A percentile compares a stretch with the other conserved stretches of the same genome.
Conservation (phyloP, 2,888 invertebrate species). For the Escarpia spicata region DNA sequence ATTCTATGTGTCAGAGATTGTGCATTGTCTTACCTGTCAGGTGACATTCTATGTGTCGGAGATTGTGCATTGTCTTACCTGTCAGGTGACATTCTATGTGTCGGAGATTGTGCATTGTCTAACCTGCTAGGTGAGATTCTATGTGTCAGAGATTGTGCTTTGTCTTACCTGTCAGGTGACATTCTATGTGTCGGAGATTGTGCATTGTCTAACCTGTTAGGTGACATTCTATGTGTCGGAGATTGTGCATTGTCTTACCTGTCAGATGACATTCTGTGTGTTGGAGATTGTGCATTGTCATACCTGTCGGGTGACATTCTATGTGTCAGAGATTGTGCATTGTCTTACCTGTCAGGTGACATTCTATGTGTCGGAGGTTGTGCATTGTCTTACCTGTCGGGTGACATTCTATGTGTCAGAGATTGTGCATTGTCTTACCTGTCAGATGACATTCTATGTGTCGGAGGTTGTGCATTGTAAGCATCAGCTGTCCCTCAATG, state of each 20-base stretch:
- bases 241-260: background rate
- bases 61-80: background rate
- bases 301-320: too few relatives aligned
- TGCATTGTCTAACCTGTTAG: background rate
- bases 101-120: background rate
- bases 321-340: background rate
- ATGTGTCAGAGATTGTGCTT: background rate
- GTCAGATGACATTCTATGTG: background rate
- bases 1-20: too few relatives aligned
- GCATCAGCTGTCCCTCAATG: background rate
- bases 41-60: background rate
- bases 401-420: background rate
- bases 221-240: constrained; percentile 1
- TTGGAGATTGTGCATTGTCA: too few relatives aligned
- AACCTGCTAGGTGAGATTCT: background rate
- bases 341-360: background rate
- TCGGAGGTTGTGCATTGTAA: background rate
- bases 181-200: background rate
- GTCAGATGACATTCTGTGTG: too few relatives aligned
- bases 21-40: background rate
- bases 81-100: background rate
- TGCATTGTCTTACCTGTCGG: background rate
- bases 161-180: background rate
- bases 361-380: background rate
- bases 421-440: background rate